These are phyloP conservation scores for Coenonympha glycerion DNA, from an alignment of 2,888 invertebrate genomes.

Conservation along the genomic window DNA sequence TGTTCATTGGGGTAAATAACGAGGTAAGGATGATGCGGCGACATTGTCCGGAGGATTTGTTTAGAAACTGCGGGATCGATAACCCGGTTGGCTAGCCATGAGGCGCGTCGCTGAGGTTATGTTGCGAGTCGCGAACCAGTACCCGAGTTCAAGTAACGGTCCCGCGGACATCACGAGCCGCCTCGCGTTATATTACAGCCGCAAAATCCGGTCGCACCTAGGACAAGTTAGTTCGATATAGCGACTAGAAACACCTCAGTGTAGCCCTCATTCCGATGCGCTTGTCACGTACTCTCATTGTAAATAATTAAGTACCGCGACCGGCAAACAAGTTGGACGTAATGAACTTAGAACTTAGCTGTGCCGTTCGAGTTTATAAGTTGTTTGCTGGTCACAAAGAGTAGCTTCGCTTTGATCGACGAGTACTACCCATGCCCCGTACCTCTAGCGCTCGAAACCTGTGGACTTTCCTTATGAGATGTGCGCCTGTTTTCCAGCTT, in stretches of 20 bases:
- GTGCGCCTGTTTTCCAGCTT: conserved; percentile 77
- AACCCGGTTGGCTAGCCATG: conserved; percentile 72
- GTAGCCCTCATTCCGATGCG: conserved; percentile 70
- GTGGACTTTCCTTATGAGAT: conserved; percentile 71
- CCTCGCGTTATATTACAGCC: conserved; percentile 63
- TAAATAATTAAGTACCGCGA: conserved; percentile 67
- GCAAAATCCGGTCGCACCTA: conserved; percentile 67
- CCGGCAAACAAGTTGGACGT: too few relatives aligned
- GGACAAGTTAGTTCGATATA: conserved; percentile 67
- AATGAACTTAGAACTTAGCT: too few relatives aligned
- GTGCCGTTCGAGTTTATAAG: too few relatives aligned
- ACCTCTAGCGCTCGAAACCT: conserved; percentile 73
- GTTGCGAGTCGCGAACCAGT: conserved; percentile 68
- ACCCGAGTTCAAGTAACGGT: conserved; percentile 75
- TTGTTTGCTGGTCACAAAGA: too few relatives aligned
- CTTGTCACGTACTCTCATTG: conserved; percentile 61
- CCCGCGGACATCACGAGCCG: conserved; percentile 51
- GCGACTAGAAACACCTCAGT: conserved; percentile 68
- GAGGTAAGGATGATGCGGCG: conserved; percentile 59
- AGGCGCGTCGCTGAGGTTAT: conserved; percentile 75
- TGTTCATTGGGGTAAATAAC: conserved; percentile 61
- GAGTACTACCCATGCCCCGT: conserved; percentile 55
- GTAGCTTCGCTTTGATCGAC: conserved; percentile 62
- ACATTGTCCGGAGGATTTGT: conserved; percentile 57
- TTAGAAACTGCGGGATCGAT: conserved; percentile 74